phyloP scores from a whole-genome alignment of 2,888 invertebrate species.

The Aporophyla lueneburgensis region DNA sequence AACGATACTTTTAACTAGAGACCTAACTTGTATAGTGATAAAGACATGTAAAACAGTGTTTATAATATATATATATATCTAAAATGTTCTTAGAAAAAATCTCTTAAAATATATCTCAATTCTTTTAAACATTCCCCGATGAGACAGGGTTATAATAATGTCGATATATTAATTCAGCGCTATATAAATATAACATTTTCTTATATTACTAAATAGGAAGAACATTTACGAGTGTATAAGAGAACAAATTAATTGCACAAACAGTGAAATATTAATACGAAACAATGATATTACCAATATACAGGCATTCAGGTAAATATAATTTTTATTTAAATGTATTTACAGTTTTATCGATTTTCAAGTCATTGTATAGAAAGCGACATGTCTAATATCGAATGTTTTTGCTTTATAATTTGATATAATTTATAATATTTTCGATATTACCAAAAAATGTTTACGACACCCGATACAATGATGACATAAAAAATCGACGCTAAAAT shows the following conservation, averaged over 20 bases:
- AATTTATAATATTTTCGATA: not conserved
- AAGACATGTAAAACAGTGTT: slow-evolving; percentile 87
- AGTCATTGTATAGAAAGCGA: slow-evolving; percentile 13
- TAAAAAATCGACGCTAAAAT: slow-evolving; percentile 34
- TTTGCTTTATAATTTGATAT: slow-evolving; percentile 12
- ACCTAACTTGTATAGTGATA: slow-evolving; percentile 85
- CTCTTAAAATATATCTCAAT: slow-evolving; percentile 90
- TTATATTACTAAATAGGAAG: slow-evolving; percentile 87
- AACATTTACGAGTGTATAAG: slow-evolving; percentile 84
- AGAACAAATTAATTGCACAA: slow-evolving; percentile 88
- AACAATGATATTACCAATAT: slow-evolving; percentile 71
- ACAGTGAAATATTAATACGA: slow-evolving; percentile 82
- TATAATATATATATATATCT: slow-evolving; percentile 78
- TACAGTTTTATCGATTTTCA: slow-evolving; percentile 33
- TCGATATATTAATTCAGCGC: slow-evolving; percentile 82
- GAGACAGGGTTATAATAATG: slow-evolving; percentile 76
- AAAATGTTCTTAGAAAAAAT: slow-evolving; percentile 88
- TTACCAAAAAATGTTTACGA: slow-evolving; percentile 20
- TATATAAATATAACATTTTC: slow-evolving; percentile 87
- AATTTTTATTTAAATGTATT: slow-evolving; percentile 43
- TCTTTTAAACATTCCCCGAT: slow-evolving; percentile 78
- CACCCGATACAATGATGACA: slow-evolving; percentile 17
- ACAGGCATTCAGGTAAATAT: slow-evolving; percentile 60
- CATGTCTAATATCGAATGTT: not conserved
- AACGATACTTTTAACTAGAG: slow-evolving; percentile 77